Evolutionary conservation across 2,113 vertebrate genomes (phyloP).

Genomic region (Otis tarda): DNA sequence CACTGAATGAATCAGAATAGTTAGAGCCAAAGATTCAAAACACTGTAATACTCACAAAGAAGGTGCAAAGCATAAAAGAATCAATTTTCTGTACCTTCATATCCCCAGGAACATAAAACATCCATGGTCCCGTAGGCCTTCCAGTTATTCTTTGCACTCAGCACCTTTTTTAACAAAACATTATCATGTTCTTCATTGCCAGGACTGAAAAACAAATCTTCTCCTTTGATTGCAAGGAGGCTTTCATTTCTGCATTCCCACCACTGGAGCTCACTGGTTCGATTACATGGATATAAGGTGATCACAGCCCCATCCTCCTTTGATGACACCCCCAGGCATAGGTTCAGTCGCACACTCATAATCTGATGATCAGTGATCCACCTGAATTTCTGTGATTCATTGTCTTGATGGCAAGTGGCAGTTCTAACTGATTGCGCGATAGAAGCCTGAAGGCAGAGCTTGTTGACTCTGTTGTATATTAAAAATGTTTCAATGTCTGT

Average conservation of each 20-base stretch:
- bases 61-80: neutral
- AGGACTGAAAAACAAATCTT: conserved; percentile 84
- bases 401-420: conserved; percentile 72
- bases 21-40: neutral
- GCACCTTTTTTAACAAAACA: conserved; percentile 82
- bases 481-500: conserved; percentile 83
- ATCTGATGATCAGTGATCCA: conserved; percentile 88
- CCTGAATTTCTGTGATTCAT: conserved; percentile 83
- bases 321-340: conserved; percentile 79
- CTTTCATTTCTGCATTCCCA: conserved; percentile 95
- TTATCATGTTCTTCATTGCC: conserved; percentile 83
- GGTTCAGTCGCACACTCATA: conserved; percentile 82
- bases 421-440: conserved; percentile 64
- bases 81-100: conserved; percentile 80
- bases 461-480: conserved; percentile 84
- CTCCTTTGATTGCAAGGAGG: conserved; percentile 81
- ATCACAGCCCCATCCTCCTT: conserved; percentile 79
- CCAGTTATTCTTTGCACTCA: conserved; percentile 84
- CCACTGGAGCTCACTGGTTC: conserved; percentile 79
- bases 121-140: conserved; percentile 76
- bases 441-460: conserved; percentile 79
- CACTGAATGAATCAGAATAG: neutral
- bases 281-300: conserved; percentile 80
- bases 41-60: neutral
- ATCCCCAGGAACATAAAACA: conserved; percentile 82